Evolutionary conservation across 2,113 vertebrate genomes (phyloP), one percentile per base, ranked within the genome.

Genomic region (Pollimyrus isidori): DNA sequence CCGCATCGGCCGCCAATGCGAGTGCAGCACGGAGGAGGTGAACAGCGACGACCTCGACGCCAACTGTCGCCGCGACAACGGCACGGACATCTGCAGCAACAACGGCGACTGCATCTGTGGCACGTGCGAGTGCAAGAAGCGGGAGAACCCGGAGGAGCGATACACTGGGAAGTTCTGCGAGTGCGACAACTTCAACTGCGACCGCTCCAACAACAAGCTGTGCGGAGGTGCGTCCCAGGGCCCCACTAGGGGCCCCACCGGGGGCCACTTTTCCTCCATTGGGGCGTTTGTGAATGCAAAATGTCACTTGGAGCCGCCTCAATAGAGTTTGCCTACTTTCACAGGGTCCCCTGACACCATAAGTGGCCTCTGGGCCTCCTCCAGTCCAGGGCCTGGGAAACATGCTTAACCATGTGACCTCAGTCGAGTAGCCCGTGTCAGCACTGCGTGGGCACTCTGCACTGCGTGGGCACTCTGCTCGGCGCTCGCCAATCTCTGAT

Each of bases 131-230:
- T 99, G 98, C 91, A 97, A 97, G 94, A 99, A 98, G 91, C 95
- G 98, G 49, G 98, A 98, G 2, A 98, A 97, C 84, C 96, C 97
- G 1, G 95, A 97, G 1, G 98, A 99, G 93, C 93, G 97, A 49
- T 98, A 98, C 93, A 98, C 96, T 4, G 98, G 98, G n/a, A 97
- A 97, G 93, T 98, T 96, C 91, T 99, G 98, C 39, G 97, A 99
- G 92, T 99, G 98, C 26, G 98, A 99, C 95, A 99, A 99, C 94
- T 99, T 99, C 96, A 99, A 98, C 95, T 99, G 98, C 15, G 98
- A 99, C 92, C 95, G 98, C 89, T 98, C 97, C 84, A 97, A 97
- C 92, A 99, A 98, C 92, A 95, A 96, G 90, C 98, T 99, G 80
- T 99, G 98, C 52, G 98, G 98, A 97, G 98, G 98, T 98, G 91